Conservation (phyloP, 2,113 vertebrate species). For the Oncorhynchus tshawytscha region DNA sequence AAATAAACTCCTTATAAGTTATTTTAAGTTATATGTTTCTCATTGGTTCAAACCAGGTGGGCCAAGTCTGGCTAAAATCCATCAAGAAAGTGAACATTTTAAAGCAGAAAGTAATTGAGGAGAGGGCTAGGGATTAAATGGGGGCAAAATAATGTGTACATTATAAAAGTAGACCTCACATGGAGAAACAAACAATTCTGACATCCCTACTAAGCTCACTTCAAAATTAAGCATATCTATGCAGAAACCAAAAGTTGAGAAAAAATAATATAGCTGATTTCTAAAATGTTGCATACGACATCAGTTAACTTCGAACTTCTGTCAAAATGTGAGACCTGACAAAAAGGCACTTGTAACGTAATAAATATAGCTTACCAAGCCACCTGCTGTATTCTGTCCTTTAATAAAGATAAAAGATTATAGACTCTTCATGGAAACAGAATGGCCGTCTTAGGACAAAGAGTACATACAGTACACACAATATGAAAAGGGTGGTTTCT, state of each 20-base stretch:
- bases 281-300: not conserved
- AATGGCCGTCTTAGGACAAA: slow-evolving; percentile 1
- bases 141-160: not conserved
- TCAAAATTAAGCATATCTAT: not conserved
- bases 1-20: not conserved
- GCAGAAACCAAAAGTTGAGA: not conserved
- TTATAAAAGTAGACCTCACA: not conserved
- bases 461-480: not conserved
- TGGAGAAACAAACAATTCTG: not conserved
- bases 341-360: not conserved
- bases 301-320: not conserved
- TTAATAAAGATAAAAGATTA: slow-evolving; percentile 9
- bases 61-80: not conserved
- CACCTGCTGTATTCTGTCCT: not conserved
- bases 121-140: not conserved
- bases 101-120: not conserved
- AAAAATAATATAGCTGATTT: not conserved
- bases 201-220: not conserved
- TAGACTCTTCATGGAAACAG: slow-evolving; percentile 12
- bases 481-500: not conserved
- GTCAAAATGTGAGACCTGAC: not conserved
- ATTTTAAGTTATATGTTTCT: too few relatives aligned
- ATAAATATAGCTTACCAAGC: slow-evolving; percentile 6
- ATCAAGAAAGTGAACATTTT: not conserved
- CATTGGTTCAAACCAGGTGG: not conserved